Conservation (phyloP, 2,888 invertebrate species). For the Trimorus sp. region DNA sequence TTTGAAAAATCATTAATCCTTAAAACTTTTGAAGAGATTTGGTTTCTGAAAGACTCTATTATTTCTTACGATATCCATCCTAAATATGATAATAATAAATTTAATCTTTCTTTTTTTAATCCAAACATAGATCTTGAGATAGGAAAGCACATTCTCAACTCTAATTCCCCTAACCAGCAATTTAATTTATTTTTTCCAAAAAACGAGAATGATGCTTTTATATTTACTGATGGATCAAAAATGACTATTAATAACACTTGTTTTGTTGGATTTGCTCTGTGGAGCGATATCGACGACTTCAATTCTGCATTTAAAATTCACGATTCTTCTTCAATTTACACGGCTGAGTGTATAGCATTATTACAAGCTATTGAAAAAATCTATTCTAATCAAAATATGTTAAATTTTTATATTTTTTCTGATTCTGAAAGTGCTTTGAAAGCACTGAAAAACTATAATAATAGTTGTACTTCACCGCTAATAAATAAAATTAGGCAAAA, state of each 20-base stretch:
- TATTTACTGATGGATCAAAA: slow-evolving; percentile 31
- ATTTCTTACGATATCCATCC: background rate
- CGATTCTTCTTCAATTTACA: slow-evolving; percentile 28
- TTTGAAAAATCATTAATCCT: slow-evolving; percentile 22
- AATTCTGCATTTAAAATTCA: slow-evolving; percentile 12
- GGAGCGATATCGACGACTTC: slow-evolving; percentile 15
- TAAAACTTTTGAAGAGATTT: slow-evolving; percentile 18
- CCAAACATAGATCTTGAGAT: background rate
- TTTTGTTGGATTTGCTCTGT: slow-evolving; percentile 20
- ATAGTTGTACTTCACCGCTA: background rate
- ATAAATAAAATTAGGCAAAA: slow-evolving; percentile 27
- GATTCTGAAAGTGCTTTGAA: slow-evolving; percentile 16
- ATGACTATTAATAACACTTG: background rate
- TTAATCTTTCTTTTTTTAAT: slow-evolving; percentile 11
- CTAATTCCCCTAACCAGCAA: too few relatives aligned
- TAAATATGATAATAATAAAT: background rate
- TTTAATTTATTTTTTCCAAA: too few relatives aligned
- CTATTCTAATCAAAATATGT: background rate
- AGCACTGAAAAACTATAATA: background rate
- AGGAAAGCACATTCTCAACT: too few relatives aligned
- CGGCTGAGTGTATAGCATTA: slow-evolving; percentile 11
- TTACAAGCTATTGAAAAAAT: background rate
- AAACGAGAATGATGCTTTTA: too few relatives aligned
- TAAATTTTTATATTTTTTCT: slow-evolving; percentile 12
- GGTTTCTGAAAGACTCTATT: slow-evolving; percentile 27